These are phyloP conservation scores for Alfaro cultratus DNA, from an alignment of 2,797 vertebrate species.

Conservation along the genomic window DNA sequence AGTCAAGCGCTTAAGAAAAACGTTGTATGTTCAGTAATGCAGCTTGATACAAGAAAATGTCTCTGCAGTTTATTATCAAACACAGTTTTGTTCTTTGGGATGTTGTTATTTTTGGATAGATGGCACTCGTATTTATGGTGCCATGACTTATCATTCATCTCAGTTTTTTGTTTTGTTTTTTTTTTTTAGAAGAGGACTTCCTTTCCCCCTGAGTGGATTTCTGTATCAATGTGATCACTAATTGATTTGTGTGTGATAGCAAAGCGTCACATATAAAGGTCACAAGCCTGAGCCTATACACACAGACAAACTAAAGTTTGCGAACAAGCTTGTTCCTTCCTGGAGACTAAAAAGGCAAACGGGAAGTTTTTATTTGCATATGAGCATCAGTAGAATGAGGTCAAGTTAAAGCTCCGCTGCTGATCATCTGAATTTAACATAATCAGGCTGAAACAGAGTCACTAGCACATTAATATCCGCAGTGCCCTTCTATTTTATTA, in stretches of 20 bases:
- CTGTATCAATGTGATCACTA: conserved; percentile 62
- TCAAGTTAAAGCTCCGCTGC: conserved; percentile 12
- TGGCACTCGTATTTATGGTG: conserved; percentile 7
- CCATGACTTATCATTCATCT: conserved; percentile 38
- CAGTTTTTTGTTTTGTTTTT: no score
- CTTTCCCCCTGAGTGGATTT: conserved; percentile 49
- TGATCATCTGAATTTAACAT: conserved; percentile 6
- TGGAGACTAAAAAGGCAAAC: conserved; percentile 32
- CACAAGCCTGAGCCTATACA: conserved; percentile 43
- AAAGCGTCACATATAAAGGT: conserved; percentile 41
- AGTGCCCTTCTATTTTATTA: conserved; percentile 16
- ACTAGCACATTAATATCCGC: conserved; percentile 16
- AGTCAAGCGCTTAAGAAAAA: conserved; percentile 23
- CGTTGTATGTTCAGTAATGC: conserved; percentile 20
- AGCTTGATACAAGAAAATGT: conserved; percentile 22
- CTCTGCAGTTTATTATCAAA: conserved; percentile 22
- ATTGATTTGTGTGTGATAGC: conserved; percentile 42
- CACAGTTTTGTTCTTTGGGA: conserved; percentile 12
- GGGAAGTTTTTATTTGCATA: conserved; percentile 33
- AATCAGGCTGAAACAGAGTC: conserved; percentile 17
- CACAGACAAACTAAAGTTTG: conserved; percentile 32
- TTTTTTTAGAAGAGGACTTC: conserved; percentile 21
- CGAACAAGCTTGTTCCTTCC: conserved; percentile 24
- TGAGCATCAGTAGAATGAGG: conserved; percentile 23
- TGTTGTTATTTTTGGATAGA: conserved; percentile 27